phyloP scores from a whole-genome alignment of 2,113 vertebrate species.

The Scomber colias region DNA sequence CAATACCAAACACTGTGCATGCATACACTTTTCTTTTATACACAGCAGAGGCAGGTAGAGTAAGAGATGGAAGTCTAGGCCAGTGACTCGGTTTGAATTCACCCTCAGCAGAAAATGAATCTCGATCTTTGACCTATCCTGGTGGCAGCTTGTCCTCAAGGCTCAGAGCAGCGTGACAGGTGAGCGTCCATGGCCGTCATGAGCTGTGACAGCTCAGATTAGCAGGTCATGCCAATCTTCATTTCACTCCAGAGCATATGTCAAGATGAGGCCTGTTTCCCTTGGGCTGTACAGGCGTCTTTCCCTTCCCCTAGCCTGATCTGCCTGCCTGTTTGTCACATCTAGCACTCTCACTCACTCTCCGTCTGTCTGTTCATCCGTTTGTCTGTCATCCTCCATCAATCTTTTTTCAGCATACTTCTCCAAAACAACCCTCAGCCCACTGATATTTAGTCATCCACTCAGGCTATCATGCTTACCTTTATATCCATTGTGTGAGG shows the following conservation, averaged over 20 bases:
- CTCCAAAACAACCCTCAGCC: slow-evolving; percentile 52
- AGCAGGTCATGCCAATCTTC: slow-evolving; percentile 80
- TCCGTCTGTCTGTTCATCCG: slow-evolving; percentile 67
- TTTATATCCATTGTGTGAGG: slow-evolving; percentile 72
- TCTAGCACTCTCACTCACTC: slow-evolving; percentile 63
- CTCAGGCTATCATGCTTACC: slow-evolving; percentile 69
- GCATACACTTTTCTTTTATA: neutral
- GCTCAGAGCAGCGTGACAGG: slow-evolving; percentile 69
- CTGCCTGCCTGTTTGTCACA: slow-evolving; percentile 73
- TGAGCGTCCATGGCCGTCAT: slow-evolving; percentile 69
- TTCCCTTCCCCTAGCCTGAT: slow-evolving; percentile 56
- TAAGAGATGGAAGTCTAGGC: slow-evolving; percentile 39
- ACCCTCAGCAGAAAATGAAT: slow-evolving; percentile 59
- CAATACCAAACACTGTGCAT: neutral
- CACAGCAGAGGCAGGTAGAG: slow-evolving; percentile 22
- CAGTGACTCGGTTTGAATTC: slow-evolving; percentile 47
- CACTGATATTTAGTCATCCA: slow-evolving; percentile 62
- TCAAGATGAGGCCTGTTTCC: slow-evolving; percentile 75
- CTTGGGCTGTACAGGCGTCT: slow-evolving; percentile 67
- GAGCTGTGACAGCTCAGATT: slow-evolving; percentile 81
- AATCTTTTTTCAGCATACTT: slow-evolving; percentile 45
- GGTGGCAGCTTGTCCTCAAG: slow-evolving; percentile 73
- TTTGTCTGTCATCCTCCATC: slow-evolving; percentile 77
- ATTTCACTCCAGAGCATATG: slow-evolving; percentile 83
- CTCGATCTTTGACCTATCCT: slow-evolving; percentile 74